These are phyloP conservation scores for Trichogramma dendrolimi DNA, from an alignment of 2,888 invertebrate species.

Conservation along the genomic window DNA sequence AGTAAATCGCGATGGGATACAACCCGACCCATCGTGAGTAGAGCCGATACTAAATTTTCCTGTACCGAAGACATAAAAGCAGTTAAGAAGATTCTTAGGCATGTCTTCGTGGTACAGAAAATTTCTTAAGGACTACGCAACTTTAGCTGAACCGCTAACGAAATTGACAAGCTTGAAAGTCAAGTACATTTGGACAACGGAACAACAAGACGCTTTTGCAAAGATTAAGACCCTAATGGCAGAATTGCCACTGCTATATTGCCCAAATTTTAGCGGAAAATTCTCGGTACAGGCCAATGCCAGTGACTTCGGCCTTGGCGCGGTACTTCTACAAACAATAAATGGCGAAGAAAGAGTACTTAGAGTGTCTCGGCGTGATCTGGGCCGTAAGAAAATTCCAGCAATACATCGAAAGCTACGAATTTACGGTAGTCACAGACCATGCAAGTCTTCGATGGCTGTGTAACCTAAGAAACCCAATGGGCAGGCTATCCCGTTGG, in stretches of 20 bases:
- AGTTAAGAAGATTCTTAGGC: constrained; percentile 37
- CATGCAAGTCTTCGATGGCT: no score
- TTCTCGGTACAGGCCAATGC: constrained; percentile 23
- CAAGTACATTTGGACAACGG: constrained; percentile 9
- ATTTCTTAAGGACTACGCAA: constrained; percentile 33
- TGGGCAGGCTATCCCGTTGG: no score
- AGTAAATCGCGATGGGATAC: constrained; percentile 32
- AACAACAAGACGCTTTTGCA: constrained; percentile 13
- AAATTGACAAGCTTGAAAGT: not conserved
- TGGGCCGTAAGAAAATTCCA: no score
- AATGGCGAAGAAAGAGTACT: no score
- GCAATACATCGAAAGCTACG: no score
- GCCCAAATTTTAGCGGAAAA: constrained; percentile 21
- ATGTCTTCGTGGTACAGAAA: constrained; percentile 39
- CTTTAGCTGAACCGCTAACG: constrained; percentile 29
- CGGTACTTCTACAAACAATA: no score
- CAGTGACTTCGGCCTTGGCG: no score
- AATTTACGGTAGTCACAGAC: no score
- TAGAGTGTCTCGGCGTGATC: no score
- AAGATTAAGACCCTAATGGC: constrained; percentile 13
- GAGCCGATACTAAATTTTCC: constrained; percentile 29
- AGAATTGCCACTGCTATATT: constrained; percentile 18
- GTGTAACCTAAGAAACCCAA: no score
- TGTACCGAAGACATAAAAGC: constrained; percentile 29
- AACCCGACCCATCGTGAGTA: constrained; percentile 28